These are phyloP conservation scores for Gambusia affinis DNA, from an alignment of 2,113 vertebrate genomes.

Conservation along the genomic window DNA sequence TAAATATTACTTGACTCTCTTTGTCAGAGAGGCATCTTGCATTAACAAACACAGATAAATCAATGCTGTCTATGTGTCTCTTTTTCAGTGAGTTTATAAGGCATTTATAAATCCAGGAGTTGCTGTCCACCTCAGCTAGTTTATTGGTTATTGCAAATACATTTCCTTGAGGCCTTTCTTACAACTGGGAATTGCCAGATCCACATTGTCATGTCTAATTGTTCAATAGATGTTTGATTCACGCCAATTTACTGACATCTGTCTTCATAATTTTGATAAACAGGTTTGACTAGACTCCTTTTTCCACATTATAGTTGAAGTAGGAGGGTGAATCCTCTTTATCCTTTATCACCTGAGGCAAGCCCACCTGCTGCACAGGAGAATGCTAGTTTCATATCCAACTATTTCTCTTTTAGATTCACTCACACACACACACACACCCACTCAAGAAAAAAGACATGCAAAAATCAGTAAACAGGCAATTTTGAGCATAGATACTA, in stretches of 20 bases:
- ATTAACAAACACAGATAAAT: slow-evolving; percentile 47
- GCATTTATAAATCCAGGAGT: slow-evolving; percentile 41
- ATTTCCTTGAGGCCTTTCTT: slow-evolving; percentile 31
- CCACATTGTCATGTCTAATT: slow-evolving; percentile 7
- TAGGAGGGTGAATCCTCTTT: neutral
- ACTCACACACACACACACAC: neutral
- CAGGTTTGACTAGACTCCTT: neutral
- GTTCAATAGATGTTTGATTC: slow-evolving; percentile 11
- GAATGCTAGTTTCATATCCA: neutral
- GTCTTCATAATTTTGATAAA: slow-evolving; percentile 13
- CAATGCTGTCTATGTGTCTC: slow-evolving; percentile 1
- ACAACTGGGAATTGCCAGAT: slow-evolving; percentile 27
- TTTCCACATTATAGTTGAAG: neutral
- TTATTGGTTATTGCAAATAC: slow-evolving; percentile 35
- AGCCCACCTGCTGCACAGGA: no score
- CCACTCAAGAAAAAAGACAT: no score
- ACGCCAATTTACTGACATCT: no score
- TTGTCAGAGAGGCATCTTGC: slow-evolving; percentile 20
- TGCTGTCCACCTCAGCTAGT: slow-evolving; percentile 27
- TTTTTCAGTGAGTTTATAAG: slow-evolving; percentile 16
- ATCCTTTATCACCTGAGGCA: no score
- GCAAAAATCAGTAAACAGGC: neutral
- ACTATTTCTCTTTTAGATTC: neutral
- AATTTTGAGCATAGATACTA: neutral
- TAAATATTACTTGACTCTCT: slow-evolving; percentile 30